These are phyloP conservation scores for Neotragus pygmaeus DNA, from an alignment of 2,113 vertebrate genomes.

Conservation along the genomic window DNA sequence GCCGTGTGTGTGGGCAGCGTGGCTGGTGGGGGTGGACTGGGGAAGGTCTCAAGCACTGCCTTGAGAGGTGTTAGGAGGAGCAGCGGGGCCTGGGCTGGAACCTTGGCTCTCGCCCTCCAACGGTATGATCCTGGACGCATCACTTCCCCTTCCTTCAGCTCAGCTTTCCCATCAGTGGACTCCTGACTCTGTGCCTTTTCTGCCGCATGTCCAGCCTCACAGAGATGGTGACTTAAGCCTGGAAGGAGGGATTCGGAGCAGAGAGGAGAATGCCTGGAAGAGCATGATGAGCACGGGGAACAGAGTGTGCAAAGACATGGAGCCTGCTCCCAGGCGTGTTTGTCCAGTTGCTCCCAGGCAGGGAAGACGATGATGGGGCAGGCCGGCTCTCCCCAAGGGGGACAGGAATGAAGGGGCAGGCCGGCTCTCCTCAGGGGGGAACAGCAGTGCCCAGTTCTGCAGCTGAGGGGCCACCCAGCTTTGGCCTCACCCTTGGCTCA, in stretches of 20 bases:
- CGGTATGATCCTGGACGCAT: accelerated
- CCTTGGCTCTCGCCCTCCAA: not conserved
- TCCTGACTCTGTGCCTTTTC: not conserved
- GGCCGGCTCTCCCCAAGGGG: not conserved
- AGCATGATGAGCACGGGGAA: not conserved
- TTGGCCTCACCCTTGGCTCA: not conserved
- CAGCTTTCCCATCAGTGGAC: not conserved
- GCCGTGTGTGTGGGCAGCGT: not conserved
- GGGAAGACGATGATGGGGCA: not conserved
- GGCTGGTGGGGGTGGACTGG: not conserved
- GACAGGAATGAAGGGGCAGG: not conserved
- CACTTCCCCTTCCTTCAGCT: not conserved
- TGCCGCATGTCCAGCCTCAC: not conserved
- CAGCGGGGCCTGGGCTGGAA: accelerated
- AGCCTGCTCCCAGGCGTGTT: not conserved
- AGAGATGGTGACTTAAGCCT: not conserved
- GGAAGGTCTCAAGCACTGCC: not conserved
- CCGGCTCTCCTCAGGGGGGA: not conserved
- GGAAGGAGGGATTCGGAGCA: not conserved
- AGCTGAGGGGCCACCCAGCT: not conserved
- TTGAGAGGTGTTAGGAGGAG: not conserved
- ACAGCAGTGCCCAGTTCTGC: not conserved
- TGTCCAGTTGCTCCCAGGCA: not conserved
- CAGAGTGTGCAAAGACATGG: not conserved
- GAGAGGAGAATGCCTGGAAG: not conserved